These are phyloP conservation scores for Diorhabda sublineata DNA, from an alignment of 1,140 invertebrate genomes.

Conservation along the genomic window DNA sequence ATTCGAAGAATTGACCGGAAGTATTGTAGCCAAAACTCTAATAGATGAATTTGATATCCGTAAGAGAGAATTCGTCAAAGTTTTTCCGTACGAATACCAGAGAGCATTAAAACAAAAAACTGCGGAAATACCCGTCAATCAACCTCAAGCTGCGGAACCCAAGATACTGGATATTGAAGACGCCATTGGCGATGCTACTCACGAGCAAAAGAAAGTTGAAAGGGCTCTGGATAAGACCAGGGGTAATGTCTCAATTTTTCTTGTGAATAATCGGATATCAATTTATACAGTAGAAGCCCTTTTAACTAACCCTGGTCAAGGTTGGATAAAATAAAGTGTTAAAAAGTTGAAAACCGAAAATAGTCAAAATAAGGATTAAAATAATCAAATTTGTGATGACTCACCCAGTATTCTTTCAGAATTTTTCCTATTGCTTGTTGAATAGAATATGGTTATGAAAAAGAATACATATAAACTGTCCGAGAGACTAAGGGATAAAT, in stretches of 20 bases:
- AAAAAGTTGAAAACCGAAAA: too few species aligned
- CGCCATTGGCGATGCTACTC: conserved; percentile 66
- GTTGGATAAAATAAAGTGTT: too few species aligned
- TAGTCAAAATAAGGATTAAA: too few species aligned
- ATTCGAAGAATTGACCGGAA: conserved; percentile 88
- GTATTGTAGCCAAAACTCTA: conserved; percentile 75
- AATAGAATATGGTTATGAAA: too few species aligned
- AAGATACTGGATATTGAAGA: conserved; percentile 84
- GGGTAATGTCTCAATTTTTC: conserved; percentile 73
- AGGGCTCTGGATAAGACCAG: conserved; percentile 85
- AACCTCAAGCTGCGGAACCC: conserved; percentile 47
- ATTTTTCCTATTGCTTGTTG: too few species aligned
- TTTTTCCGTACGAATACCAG: conserved; percentile 97
- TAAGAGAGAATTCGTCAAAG: conserved; percentile 85
- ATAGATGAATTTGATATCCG: conserved; percentile 78
- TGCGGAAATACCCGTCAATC: conserved; percentile 49
- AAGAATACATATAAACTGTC: too few species aligned
- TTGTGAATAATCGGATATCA: neutral
- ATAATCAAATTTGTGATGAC: too few species aligned
- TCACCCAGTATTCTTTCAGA: too few species aligned
- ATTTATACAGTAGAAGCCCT: too few species aligned
- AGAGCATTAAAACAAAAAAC: conserved; percentile 76
- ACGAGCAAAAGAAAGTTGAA: conserved; percentile 74
- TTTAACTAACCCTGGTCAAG: too few species aligned
- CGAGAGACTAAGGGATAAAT: too few species aligned